phyloP scores from a whole-genome alignment of 1,140 invertebrate species.

The Drosophila teissieri region DNA sequence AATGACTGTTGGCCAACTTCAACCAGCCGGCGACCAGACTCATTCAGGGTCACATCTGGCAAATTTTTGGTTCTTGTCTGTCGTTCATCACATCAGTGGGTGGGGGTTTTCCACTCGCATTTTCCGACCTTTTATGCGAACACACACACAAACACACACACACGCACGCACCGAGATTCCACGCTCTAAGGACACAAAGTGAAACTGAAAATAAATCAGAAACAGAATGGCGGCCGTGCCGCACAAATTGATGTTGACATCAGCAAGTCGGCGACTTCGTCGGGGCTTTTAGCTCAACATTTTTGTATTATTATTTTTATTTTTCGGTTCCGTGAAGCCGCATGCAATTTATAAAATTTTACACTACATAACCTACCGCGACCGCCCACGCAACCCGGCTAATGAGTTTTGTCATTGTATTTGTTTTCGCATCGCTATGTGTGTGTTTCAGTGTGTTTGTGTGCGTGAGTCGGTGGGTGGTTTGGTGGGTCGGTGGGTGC shows the following conservation, averaged over 20 bases:
- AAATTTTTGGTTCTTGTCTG: constrained; percentile 25
- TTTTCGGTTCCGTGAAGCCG: constrained; percentile 18
- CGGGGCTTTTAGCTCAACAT: constrained; percentile 51
- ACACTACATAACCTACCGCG: constrained; percentile 60
- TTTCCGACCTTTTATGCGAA: constrained; percentile 40
- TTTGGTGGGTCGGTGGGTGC: no score
- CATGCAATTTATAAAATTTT: constrained; percentile 75
- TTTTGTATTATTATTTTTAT: constrained; percentile 20
- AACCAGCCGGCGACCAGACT: constrained; percentile 22
- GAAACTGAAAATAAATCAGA: constrained; percentile 65
- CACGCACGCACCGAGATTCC: not conserved
- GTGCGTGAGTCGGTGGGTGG: not conserved
- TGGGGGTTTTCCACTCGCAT: constrained; percentile 28
- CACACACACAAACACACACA: constrained; percentile 7
- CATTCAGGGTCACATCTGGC: constrained; percentile 33
- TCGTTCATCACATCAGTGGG: constrained; percentile 42
- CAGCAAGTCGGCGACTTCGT: constrained; percentile 39
- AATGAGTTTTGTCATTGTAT: constrained; percentile 63
- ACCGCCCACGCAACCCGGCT: constrained; percentile 22
- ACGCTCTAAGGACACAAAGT: constrained; percentile 50
- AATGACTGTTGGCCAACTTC: constrained; percentile 37
- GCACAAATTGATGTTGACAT: constrained; percentile 56
- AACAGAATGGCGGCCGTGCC: constrained; percentile 54
- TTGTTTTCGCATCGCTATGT: constrained; percentile 28
- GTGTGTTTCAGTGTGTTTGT: constrained; percentile 2